Evolutionary conservation across 2,797 vertebrate species (phyloP).

Genomic region (Gorsachius magnificus): DNA sequence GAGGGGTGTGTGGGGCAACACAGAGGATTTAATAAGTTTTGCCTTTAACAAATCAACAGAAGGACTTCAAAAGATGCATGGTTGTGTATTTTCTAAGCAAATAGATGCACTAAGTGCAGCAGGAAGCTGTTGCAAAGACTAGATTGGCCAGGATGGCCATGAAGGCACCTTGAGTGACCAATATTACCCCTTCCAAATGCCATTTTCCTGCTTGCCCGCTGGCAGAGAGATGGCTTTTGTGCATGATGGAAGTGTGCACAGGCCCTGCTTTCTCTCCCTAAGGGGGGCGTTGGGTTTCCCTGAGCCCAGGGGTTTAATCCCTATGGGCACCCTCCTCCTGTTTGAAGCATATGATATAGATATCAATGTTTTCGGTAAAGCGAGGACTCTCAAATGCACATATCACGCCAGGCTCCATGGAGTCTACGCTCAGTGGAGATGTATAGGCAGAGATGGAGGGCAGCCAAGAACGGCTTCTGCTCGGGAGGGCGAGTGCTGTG

Average conservation of each 20-base stretch:
- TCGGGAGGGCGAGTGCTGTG: constrained; percentile 54
- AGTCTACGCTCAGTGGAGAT: constrained; percentile 74
- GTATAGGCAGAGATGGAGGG: constrained; percentile 74
- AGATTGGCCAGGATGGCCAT: neutral
- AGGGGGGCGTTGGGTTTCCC: constrained; percentile 43
- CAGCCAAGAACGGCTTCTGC: constrained; percentile 73
- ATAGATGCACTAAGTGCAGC: constrained; percentile 1
- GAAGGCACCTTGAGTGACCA: neutral
- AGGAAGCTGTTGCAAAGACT: constrained; percentile 30
- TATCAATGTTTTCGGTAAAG: constrained; percentile 67
- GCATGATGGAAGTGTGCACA: neutral
- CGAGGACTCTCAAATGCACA: constrained; percentile 51
- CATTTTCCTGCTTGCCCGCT: neutral
- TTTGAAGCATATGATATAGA: constrained; percentile 74
- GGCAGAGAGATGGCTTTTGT: neutral
- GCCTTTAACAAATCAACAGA: constrained; percentile 25
- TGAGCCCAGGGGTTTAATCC: constrained; percentile 32
- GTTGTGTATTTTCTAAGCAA: neutral
- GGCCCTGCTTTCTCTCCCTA: constrained; percentile 13
- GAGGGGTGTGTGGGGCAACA: neutral
- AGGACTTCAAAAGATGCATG: neutral
- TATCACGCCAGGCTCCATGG: constrained; percentile 74
- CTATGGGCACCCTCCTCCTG: constrained; percentile 30
- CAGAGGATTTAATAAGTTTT: constrained; percentile 36
- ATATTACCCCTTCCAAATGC: neutral